These are phyloP conservation scores for Asbolus verrucosus DNA, from an alignment of 1,140 invertebrate species.

Conservation along the genomic window DNA sequence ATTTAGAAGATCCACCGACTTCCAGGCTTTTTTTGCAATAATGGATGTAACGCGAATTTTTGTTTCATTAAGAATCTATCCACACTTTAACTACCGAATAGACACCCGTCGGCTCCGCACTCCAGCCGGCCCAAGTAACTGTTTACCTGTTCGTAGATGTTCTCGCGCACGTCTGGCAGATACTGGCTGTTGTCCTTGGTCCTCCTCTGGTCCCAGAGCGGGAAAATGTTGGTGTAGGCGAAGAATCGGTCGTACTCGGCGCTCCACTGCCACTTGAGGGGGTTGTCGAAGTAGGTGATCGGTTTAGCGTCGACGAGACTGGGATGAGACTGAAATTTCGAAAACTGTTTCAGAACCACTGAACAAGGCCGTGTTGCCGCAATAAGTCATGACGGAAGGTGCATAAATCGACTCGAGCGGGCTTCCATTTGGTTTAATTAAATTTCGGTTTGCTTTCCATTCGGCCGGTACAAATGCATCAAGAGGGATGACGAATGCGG, in stretches of 20 bases:
- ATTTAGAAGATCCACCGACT: too few species aligned
- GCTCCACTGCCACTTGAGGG: conserved; percentile 3
- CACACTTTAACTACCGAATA: too few species aligned
- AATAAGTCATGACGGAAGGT: conserved; percentile 28
- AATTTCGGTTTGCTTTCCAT: conserved; percentile 21
- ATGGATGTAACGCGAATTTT: too few species aligned
- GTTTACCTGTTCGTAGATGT: conserved; percentile 61
- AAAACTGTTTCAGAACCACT: too few species aligned
- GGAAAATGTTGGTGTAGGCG: conserved; percentile 58
- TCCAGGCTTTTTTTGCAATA: too few species aligned
- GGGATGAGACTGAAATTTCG: conserved; percentile 51
- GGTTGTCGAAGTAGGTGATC: conserved; percentile 60
- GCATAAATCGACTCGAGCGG: conserved; percentile 13
- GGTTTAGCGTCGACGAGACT: not conserved
- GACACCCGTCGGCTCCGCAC: too few species aligned
- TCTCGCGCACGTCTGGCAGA: conserved; percentile 56
- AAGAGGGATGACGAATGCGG: too few species aligned
- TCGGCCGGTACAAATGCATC: too few species aligned
- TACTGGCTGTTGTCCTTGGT: conserved; percentile 57
- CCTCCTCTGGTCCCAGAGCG: conserved; percentile 60
- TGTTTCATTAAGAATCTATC: too few species aligned
- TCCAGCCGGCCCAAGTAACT: not conserved
- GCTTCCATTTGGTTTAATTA: conserved; percentile 37
- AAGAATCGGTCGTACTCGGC: conserved; percentile 60
- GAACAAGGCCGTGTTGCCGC: conserved; percentile 1